phyloP scores from a whole-genome alignment of 1,140 invertebrate species.

The Diorhabda carinulata region DNA sequence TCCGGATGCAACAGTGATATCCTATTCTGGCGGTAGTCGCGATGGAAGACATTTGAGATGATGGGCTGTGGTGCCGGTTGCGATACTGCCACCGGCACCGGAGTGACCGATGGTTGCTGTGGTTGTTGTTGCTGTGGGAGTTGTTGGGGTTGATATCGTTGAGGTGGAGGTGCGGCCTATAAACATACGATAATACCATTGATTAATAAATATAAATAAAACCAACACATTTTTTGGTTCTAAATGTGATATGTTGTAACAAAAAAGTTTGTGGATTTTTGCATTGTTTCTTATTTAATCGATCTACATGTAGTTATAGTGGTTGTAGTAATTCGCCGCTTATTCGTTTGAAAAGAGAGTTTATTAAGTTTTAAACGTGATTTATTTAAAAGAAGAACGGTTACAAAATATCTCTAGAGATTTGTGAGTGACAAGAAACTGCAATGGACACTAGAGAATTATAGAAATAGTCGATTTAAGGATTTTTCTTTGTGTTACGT shows the following conservation, averaged over 20 bases:
- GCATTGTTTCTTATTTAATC: no score
- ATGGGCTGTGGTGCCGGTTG: conserved; percentile 16
- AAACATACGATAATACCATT: not conserved
- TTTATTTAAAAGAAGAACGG: no score
- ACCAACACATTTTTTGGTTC: conserved; percentile 23
- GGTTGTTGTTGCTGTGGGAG: conserved; percentile 28
- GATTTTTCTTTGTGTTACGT: no score
- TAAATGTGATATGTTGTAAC: conserved; percentile 25
- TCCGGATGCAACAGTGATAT: conserved; percentile 42
- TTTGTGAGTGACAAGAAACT: no score
- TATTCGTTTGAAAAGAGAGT: no score
- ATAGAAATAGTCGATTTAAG: no score
- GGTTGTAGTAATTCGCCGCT: no score
- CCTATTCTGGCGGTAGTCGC: conserved; percentile 40
- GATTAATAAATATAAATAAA: not conserved
- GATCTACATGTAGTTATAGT: no score
- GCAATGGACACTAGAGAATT: no score
- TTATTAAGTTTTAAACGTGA: no score
- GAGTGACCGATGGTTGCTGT: conserved; percentile 25
- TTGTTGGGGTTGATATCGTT: conserved; percentile 16
- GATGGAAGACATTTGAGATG: conserved; percentile 26
- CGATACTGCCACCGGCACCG: conserved; percentile 18
- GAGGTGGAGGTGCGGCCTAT: conserved; percentile 10
- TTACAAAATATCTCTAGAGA: no score
- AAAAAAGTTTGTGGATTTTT: no score